These are phyloP conservation scores for Stichodactyla helianthus DNA, from an alignment of 64 coral and sea anemone species.

Conservation along the genomic window DNA sequence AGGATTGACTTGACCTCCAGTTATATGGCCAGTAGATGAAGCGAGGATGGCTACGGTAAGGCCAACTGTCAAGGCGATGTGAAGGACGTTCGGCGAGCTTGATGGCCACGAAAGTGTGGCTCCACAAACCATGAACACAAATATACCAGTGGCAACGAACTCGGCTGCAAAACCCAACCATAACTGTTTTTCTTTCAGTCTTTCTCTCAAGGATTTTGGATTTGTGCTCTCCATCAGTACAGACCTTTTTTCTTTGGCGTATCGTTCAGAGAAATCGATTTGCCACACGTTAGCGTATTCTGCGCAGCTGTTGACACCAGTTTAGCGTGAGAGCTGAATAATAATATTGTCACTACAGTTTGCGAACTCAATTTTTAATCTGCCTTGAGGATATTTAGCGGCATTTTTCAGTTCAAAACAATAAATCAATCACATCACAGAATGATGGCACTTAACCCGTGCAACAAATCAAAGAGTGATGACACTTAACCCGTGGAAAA, in stretches of 20 bases:
- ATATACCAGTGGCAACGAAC: conserved; percentile 32
- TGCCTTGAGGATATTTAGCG: too few species aligned
- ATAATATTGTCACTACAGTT: too few species aligned
- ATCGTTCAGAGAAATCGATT: background rate
- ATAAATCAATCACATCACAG: too few species aligned
- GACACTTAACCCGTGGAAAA: too few species aligned
- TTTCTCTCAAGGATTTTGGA: background rate
- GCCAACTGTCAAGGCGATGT: conserved; percentile 50
- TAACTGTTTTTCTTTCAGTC: background rate
- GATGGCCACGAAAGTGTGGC: conserved; percentile 20
- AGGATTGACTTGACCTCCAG: conserved; percentile 72
- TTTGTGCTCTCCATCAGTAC: background rate
- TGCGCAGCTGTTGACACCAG: too few species aligned
- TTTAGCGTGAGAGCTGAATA: too few species aligned
- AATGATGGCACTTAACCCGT: too few species aligned
- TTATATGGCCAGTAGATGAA: conserved; percentile 37
- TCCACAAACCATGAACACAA: conserved; percentile 46
- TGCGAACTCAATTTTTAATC: too few species aligned
- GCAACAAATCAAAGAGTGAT: too few species aligned
- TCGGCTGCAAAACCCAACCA: conserved; percentile 12
- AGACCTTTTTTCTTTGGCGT: background rate
- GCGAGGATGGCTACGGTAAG: conserved; percentile 42
- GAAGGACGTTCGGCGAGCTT: conserved; percentile 15
- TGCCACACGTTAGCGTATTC: too few species aligned
- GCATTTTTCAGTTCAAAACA: too few species aligned